Conservation (phyloP, 2,888 invertebrate genomes). For the Lasioglossum oenotherae region DNA sequence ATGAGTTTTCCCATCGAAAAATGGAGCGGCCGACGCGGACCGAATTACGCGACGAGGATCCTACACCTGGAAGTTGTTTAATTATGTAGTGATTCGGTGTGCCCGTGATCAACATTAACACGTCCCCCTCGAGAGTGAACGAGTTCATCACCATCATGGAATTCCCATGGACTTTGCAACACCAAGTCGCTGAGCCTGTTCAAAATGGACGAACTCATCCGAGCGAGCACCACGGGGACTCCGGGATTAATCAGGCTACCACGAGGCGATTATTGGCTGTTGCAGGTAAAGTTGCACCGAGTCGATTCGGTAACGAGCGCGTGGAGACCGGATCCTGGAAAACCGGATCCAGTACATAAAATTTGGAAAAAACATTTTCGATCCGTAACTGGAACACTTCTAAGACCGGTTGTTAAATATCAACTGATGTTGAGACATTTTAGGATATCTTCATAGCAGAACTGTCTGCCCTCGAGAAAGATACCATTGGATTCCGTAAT, state of each 20-base stretch:
- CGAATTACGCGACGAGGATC: neutral
- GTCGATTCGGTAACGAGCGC: neutral
- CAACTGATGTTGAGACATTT: neutral
- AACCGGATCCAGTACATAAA: constrained; percentile 14
- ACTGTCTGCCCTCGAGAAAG: neutral
- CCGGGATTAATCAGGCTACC: constrained; percentile 69
- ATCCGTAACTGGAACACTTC: constrained; percentile 16
- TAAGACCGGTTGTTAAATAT: constrained; percentile 20
- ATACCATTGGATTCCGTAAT: neutral
- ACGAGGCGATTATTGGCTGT: constrained; percentile 74
- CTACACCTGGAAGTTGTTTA: neutral
- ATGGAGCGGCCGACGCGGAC: constrained; percentile 18
- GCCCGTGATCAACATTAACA: constrained; percentile 18
- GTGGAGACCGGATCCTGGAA: neutral
- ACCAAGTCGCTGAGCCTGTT: constrained; percentile 70
- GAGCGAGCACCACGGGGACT: constrained; percentile 70
- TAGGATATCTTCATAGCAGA: neutral
- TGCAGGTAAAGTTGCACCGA: constrained; percentile 69
- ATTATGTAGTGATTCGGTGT: constrained; percentile 58
- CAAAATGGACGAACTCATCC: constrained; percentile 68
- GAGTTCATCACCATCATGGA: constrained; percentile 69
- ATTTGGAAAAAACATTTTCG: neutral
- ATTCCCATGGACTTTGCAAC: constrained; percentile 78
- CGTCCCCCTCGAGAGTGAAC: constrained; percentile 40
- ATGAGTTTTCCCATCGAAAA: neutral